Evolutionary conservation across 2,113 vertebrate genomes (phyloP), one percentile per base, ranked within the genome.

Genomic region (Pavo muticus): DNA sequence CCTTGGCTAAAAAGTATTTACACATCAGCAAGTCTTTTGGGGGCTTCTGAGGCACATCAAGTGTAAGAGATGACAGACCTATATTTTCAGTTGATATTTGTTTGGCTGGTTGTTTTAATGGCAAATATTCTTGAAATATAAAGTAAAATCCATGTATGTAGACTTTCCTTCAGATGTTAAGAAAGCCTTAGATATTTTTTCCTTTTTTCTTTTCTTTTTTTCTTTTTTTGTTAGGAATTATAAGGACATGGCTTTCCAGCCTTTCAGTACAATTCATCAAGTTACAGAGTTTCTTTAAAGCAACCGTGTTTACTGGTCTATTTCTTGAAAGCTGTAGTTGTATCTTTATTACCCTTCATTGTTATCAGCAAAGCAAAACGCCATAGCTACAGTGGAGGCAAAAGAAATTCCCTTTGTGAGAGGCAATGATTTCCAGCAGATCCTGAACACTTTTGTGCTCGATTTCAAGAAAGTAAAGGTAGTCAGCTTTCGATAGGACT

Each of bases 1-100:
- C 24, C 68, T 86, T 74, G 50, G n/a, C 52, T 78, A 60, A 95
- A 95, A 78, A 35, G 61, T 91, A 91, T 91, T 90, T 91, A 91
- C 79, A 90, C 9, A 69, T 86, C 39, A 86, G 61, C 32, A 16
- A 42, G 71, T 85, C 90, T 86, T 77, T 30, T 42, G 25, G 78
- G 73, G 85, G 11, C 13, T 92, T 85, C 68, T 71, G 56, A 74
- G 76, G 24, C 56, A 48, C 1, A 8, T 40, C 47, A 72, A 72
- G 6, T 17, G 14, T 21, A 78, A 91, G 44, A 94, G 42, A 15
- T 65, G 35, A 77, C 3, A 2, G 39, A 61, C 14, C n/a, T 77
- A 16, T 44, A 63, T 83, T 68, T 85, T 16, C n/a, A 59, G 12
- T 2, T 59, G 13, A 67, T 54, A 18, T 18, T 0, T 69, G 10